These are phyloP conservation scores for Dicrostonyx torquatus DNA, from an alignment of 2,797 vertebrate species.

Conservation along the genomic window DNA sequence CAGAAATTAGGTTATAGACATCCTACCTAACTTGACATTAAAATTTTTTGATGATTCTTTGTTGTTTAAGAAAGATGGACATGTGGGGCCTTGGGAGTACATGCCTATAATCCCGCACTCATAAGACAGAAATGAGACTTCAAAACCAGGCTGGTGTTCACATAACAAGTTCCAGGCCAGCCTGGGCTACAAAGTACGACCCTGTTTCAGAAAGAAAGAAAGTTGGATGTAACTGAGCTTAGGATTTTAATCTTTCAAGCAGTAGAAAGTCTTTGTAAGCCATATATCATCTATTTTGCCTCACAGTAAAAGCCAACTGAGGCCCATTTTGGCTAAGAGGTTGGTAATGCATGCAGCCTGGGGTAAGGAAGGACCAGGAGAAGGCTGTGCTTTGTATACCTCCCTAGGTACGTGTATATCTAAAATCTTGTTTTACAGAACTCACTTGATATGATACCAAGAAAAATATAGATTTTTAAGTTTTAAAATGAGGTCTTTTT, in stretches of 20 bases:
- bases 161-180: not conserved
- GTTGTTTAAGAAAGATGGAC: not conserved
- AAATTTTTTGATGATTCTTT: not conserved
- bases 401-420: not conserved
- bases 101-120: not conserved
- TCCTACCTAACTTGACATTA: not conserved
- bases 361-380: not conserved
- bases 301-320: not conserved
- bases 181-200: not conserved
- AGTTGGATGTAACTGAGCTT: not conserved
- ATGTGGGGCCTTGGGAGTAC: not conserved
- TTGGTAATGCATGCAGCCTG: not conserved
- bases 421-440: not conserved
- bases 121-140: not conserved
- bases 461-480: conserved; percentile 3
- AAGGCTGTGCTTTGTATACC: not conserved
- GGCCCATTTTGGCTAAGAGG: not conserved
- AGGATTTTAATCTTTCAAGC: not conserved
- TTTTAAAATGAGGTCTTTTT: not conserved
- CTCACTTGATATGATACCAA: not conserved
- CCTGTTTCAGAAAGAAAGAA: not conserved
- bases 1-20: not conserved
- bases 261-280: not conserved
- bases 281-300: not conserved
- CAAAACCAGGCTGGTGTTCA: not conserved